Percentiles rank a stretch among this genome's conserved stretches.
These are phyloP conservation scores for Micropoecilia bifurca DNA, from an alignment of 2,797 vertebrate species.

Conservation along the genomic window DNA sequence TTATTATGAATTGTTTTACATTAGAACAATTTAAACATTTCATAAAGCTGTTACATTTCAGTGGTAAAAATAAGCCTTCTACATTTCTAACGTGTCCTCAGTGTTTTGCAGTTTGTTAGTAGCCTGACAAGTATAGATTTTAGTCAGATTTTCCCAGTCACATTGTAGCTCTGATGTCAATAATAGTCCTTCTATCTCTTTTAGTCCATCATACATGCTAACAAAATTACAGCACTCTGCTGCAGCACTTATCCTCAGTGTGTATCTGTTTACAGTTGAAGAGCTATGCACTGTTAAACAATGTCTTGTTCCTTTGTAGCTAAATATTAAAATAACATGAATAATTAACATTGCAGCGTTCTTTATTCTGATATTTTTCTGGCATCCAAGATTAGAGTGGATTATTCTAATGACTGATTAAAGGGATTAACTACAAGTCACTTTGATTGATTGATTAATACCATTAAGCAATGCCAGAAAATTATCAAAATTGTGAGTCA, in stretches of 20 bases:
- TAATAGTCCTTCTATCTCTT: conserved; percentile 24
- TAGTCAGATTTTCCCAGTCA: conserved; percentile 28
- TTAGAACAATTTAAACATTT: neutral
- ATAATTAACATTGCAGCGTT: conserved; percentile 23
- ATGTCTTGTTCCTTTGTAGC: neutral
- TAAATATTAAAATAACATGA: neutral
- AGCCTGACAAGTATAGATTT: neutral
- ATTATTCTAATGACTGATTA: conserved; percentile 56
- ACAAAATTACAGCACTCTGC: conserved; percentile 57
- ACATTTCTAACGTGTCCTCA: conserved; percentile 21
- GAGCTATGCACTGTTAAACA: conserved; percentile 1
- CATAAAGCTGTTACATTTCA: neutral
- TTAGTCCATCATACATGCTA: conserved; percentile 47
- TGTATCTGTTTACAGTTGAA: conserved; percentile 12
- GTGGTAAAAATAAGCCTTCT: neutral
- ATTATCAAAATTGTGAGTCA: conserved; percentile 21
- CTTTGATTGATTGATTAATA: conserved; percentile 51
- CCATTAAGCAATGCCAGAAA: conserved; percentile 36
- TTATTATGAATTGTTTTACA: neutral
- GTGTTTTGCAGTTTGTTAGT: neutral
- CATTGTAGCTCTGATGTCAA: conserved; percentile 42
- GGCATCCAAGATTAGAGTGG: conserved; percentile 32
- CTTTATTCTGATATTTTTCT: conserved; percentile 32
- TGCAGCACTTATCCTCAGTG: conserved; percentile 8
- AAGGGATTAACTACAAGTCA: conserved; percentile 41